These are phyloP conservation scores for Zaprionus davidi DNA, from an alignment of 1,140 invertebrate species.

Conservation along the genomic window DNA sequence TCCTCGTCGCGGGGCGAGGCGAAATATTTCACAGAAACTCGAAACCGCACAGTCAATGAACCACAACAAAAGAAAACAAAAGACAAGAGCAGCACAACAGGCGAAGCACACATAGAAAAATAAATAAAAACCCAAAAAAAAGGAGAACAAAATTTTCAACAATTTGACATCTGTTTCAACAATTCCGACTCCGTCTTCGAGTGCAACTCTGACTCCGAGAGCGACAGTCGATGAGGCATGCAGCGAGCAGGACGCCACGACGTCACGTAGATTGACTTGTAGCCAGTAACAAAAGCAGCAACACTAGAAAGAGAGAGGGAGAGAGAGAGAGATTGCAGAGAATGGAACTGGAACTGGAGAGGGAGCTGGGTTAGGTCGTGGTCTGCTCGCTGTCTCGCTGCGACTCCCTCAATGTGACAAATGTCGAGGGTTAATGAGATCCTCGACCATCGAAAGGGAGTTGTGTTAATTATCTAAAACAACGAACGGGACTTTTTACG, in stretches of 20 bases:
- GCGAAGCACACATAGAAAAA: conserved; percentile 48
- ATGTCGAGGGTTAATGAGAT: conserved; percentile 79
- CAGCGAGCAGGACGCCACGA: conserved; percentile 48
- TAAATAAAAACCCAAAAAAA: conserved; percentile 52
- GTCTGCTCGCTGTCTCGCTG: not conserved
- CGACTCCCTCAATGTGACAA: conserved; percentile 57
- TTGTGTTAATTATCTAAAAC: conserved; percentile 78
- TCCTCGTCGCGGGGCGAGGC: not conserved
- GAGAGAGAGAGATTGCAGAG: not conserved
- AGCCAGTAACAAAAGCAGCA: conserved; percentile 38
- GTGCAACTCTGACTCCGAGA: conserved; percentile 54
- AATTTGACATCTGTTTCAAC: conserved; percentile 82
- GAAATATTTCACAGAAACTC: conserved; percentile 69
- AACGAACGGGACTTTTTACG: conserved; percentile 65
- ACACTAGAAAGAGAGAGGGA: conserved; percentile 2
- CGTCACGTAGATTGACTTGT: conserved; percentile 80
- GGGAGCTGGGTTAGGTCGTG: conserved; percentile 3
- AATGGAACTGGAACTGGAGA: not conserved
- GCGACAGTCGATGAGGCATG: conserved; percentile 44
- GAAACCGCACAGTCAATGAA: conserved; percentile 78
- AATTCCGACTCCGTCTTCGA: conserved; percentile 28
- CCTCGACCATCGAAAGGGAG: conserved; percentile 53
- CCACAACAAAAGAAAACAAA: conserved; percentile 77
- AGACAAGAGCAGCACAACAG: conserved; percentile 28
- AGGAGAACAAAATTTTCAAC: conserved; percentile 62